Conservation (phyloP, 35 echinoderm and acorn worm species). For the Heliocidaris tuberculata region DNA sequence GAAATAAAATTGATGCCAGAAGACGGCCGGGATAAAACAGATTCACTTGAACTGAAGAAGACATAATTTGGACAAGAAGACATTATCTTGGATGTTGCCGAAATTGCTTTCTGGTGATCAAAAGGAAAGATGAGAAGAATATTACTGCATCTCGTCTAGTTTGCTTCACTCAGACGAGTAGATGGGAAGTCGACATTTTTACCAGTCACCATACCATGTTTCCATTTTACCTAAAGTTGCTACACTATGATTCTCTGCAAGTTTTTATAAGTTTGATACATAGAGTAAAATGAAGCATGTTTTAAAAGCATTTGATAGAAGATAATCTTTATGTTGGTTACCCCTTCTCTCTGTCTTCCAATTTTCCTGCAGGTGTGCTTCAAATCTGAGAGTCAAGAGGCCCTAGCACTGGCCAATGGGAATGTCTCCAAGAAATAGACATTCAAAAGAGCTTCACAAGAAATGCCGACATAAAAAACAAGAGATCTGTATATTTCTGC, state of each 20-base stretch:
- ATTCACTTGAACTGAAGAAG: no score
- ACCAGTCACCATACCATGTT: no score
- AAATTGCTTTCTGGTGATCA: no score
- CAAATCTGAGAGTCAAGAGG: constrained; percentile 20
- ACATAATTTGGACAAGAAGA: background rate
- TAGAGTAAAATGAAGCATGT: background rate
- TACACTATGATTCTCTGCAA: no score
- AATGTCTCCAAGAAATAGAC: background rate
- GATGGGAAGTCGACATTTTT: no score
- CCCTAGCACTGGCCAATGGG: background rate
- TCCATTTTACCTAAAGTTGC: no score
- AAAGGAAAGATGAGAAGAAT: no score
- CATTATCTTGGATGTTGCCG: background rate
- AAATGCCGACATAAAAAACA: no score
- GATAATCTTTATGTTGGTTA: background rate
- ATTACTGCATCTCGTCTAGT: no score
- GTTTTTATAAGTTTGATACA: background rate
- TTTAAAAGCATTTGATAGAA: background rate
- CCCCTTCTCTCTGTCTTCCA: background rate
- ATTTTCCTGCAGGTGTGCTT: constrained; percentile 29
- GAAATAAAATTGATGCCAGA: background rate
- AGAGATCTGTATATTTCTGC: no score
- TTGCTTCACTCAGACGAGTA: no score
- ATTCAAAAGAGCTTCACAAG: no score
- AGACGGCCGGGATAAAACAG: background rate